Conservation (phyloP, 2,888 invertebrate genomes). For the Trichopoda pennipes region DNA sequence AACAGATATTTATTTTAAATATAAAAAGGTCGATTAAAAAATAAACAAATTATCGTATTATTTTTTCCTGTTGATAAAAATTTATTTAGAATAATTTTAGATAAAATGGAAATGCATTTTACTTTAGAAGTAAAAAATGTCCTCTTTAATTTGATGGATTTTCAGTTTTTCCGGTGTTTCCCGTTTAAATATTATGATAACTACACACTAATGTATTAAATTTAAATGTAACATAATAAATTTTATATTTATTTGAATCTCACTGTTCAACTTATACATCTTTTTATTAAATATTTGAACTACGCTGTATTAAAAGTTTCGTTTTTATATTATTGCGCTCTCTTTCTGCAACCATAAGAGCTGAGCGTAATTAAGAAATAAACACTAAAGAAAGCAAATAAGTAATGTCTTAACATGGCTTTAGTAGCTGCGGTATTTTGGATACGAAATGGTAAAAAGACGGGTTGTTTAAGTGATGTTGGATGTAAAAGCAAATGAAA, state of each 20-base stretch:
- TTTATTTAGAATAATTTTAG: too few species aligned
- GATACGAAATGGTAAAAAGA: conserved; percentile 60
- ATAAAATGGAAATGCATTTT: too few species aligned
- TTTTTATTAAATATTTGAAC: neutral
- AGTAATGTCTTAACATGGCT: conserved; percentile 63
- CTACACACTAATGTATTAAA: too few species aligned
- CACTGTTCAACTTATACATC: neutral
- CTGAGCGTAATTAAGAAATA: conserved; percentile 19
- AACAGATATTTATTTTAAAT: too few species aligned
- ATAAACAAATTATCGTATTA: too few species aligned
- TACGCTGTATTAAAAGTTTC: conserved; percentile 30
- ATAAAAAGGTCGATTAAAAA: too few species aligned
- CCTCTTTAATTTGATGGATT: too few species aligned
- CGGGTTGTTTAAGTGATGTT: conserved; percentile 45
- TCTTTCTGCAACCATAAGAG: conserved; percentile 13
- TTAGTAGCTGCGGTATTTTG: conserved; percentile 60
- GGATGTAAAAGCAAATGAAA: conserved; percentile 37
- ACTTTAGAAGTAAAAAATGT: too few species aligned
- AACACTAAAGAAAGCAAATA: conserved; percentile 43
- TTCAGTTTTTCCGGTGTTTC: too few species aligned
- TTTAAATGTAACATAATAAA: too few species aligned
- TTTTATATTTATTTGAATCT: neutral
- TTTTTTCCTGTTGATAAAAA: too few species aligned
- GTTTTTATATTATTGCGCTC: conserved; percentile 23
- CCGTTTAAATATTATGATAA: too few species aligned